Evolutionary conservation across 1,140 invertebrate species (phyloP).

Genomic region (Saccostrea glomerata): DNA sequence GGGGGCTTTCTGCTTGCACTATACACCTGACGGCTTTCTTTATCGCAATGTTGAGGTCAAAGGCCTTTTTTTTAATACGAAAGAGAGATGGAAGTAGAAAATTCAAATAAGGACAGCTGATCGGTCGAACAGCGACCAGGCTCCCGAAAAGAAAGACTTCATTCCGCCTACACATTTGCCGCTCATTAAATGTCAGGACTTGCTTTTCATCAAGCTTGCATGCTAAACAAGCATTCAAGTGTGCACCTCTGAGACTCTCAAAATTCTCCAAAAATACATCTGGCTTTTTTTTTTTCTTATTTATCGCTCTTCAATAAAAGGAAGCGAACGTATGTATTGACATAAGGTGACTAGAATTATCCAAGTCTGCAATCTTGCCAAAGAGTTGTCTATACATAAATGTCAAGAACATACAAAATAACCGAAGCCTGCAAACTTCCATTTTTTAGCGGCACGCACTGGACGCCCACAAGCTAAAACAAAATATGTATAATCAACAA

Average conservation of each 20-base stretch:
- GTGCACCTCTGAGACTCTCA: background rate
- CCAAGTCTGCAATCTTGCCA: background rate
- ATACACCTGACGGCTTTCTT: background rate
- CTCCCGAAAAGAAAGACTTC: constrained; percentile 1
- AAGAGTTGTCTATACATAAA: constrained; percentile 3
- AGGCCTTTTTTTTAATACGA: background rate
- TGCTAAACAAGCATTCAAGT: constrained; percentile 23
- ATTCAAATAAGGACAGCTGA: constrained; percentile 12
- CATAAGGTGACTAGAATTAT: background rate
- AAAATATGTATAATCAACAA: background rate
- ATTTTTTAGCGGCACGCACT: constrained; percentile 15
- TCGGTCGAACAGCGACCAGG: background rate
- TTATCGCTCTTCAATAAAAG: background rate
- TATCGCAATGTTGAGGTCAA: background rate
- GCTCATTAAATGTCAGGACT: background rate
- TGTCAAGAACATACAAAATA: constrained; percentile 2
- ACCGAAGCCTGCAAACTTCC: background rate
- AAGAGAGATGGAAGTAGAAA: background rate
- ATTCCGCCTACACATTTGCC: background rate
- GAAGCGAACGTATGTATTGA: constrained; percentile 1
- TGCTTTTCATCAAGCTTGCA: background rate
- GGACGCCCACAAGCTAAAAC: constrained; percentile 4
- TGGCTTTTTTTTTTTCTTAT: background rate
- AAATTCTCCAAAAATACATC: background rate
- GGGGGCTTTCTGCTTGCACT: background rate